Evolutionary conservation across 1,140 invertebrate species (phyloP), one percentile per base, ranked within the genome.

Genomic region (Neelides sp.): DNA sequence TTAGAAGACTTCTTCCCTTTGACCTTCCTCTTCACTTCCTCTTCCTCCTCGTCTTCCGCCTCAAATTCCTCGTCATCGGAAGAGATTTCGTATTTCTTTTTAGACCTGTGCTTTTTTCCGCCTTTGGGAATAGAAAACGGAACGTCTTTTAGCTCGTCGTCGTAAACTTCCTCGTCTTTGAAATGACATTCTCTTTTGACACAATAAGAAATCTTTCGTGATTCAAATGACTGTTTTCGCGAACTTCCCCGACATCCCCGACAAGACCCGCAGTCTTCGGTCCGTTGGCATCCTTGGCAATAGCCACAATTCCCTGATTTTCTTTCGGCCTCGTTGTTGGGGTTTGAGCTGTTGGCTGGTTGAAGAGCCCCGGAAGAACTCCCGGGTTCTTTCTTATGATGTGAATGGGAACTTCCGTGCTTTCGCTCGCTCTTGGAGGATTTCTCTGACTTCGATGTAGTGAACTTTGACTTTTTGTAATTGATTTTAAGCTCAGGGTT

Each of bases 241-340:
- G n/a, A n/a, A n/a, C n/a, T n/a, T n/a, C n/a, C n/a, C n/a, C n/a
- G n/a, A n/a, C n/a, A n/a, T n/a, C n/a, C n/a, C n/a, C n/a, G n/a
- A n/a, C n/a, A n/a, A n/a, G 78, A 75, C 3, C 85, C 86, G 73
- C 90, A 94, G 65, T 92, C 85, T 62, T 86, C 78, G 8, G 71
- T n/a, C n/a, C n/a, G n/a, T n/a, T n/a, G n/a, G n/a, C n/a, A n/a
- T n/a, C n/a, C n/a, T n/a, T n/a, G n/a, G 26, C 42, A 44, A 15
- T 35, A 20, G 34, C 36, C 48, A 36, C 34, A 36, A 24, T 48
- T 19, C 27, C 30, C 7, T 12, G 15, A 10, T 34, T 30, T 32
- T 28, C 26, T 10, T 46, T 10, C 8, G 37, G 19, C 19, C 10
- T 8, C 8, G 37, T 8, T 40, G 10, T 10, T 34, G n/a, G 8